Conservation (phyloP, 1,140 invertebrate species). For the Drosophila navojoa region DNA sequence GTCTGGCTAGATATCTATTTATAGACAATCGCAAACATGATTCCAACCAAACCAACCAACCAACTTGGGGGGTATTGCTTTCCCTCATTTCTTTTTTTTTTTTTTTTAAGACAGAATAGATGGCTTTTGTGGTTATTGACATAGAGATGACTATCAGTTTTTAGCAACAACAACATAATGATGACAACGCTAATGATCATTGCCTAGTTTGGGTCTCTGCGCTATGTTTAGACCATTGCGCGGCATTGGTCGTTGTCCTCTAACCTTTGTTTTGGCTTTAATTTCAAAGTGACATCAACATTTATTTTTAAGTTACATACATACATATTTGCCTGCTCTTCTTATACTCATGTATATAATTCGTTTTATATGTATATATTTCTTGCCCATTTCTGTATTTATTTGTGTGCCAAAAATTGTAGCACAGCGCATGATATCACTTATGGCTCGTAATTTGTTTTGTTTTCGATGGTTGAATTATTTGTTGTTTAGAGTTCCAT, state of each 20-base stretch:
- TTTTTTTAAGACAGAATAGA: slow-evolving; percentile 17
- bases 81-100: slow-evolving; percentile 33
- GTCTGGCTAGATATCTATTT: slow-evolving; percentile 52
- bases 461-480: slow-evolving; percentile 47
- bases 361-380: background rate
- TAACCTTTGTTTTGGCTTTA: slow-evolving; percentile 69
- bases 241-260: slow-evolving; percentile 69
- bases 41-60: slow-evolving; percentile 32
- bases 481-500: slow-evolving; percentile 20
- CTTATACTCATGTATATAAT: background rate
- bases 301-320: slow-evolving; percentile 76
- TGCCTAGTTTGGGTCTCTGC: background rate
- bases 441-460: slow-evolving; percentile 57
- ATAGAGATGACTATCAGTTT: slow-evolving; percentile 31
- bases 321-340: slow-evolving; percentile 9
- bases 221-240: slow-evolving; percentile 6
- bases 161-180: background rate
- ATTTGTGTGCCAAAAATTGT: slow-evolving; percentile 71
- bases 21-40: slow-evolving; percentile 53
- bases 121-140: slow-evolving; percentile 33
- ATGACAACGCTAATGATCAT: slow-evolving; percentile 5
- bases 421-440: slow-evolving; percentile 69
- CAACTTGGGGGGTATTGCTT: slow-evolving; percentile 40
- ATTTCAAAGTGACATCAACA: slow-evolving; percentile 73
- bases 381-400: slow-evolving; percentile 67